Evolutionary conservation across 1,140 invertebrate species (phyloP), one percentile per base, ranked within the genome.

Genomic region (Teleopsis dalmanni): DNA sequence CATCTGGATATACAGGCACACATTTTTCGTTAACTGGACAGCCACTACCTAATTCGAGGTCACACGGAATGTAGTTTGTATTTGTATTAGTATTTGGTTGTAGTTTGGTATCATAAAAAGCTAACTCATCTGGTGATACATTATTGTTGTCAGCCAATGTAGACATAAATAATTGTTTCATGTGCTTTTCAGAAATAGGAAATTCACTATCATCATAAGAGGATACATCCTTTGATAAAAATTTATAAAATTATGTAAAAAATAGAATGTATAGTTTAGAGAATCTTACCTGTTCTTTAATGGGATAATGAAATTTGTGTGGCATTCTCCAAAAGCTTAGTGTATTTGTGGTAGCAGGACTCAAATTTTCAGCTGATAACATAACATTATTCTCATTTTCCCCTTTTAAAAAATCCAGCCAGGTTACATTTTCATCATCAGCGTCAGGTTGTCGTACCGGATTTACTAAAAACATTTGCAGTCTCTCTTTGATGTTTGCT

Each of bases 381-480:
- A 63, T 54, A 21, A 62, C 58, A 5, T 57, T 48, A 33, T 64
- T 14, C 0, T 60, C 51, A 35, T 60, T 56, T 7, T 48, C 55
- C 16, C 36, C 57, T 34, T 67, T 70, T 4, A 80, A 55, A 0
- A 79, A 60, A 47, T 82, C 76, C 19, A 61, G 67, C 80, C 80
- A 82, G 11, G 62, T 51, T 16, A 54, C 45, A n/a, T 44, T 9
- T 2, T 56, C 53, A 11, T 53, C 63, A 40, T 52, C 52, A 57
- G 51, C 61, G 27, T 73, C 72, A 33, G 73, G 71, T 22, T 43
- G 25, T 6, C 31, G 42, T n/a, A 80, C 74, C 6, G 85, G 84
- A 68, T 81, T 82, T 1, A 89, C 83, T 38, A 88, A 65, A 13
- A 89, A 81, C 84, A 91, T 86, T 43, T 75, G 80, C 6, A 86